These are phyloP conservation scores for Eilema caniola DNA, from an alignment of 2,888 invertebrate species.

Conservation along the genomic window DNA sequence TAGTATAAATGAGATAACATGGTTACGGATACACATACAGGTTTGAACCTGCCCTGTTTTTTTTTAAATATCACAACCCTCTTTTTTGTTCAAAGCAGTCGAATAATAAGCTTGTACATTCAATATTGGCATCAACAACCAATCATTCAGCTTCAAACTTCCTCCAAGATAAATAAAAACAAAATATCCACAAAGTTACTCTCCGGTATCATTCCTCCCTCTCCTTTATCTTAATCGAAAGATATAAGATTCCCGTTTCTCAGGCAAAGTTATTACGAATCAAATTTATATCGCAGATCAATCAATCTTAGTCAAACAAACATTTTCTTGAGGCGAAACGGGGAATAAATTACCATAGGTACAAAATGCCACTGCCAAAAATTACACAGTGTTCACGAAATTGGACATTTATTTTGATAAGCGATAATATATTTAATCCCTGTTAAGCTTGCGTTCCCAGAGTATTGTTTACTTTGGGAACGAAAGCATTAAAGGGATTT, in stretches of 20 bases:
- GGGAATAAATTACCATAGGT: slow-evolving; percentile 33
- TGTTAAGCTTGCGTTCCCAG: too few species aligned
- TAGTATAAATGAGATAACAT: too few species aligned
- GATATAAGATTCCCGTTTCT: slow-evolving; percentile 10
- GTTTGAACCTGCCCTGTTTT: too few species aligned
- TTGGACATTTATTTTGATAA: background rate
- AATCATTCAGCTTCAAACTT: background rate
- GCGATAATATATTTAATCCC: background rate
- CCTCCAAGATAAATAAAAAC: slow-evolving; percentile 1
- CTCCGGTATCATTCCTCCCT: background rate
- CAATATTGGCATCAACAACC: background rate
- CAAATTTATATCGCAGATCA: slow-evolving; percentile 37
- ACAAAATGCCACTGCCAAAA: background rate
- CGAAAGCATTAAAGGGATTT: too few species aligned
- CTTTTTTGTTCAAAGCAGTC: background rate
- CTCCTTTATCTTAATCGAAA: slow-evolving; percentile 6
- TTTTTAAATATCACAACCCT: too few species aligned
- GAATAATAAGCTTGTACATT: background rate
- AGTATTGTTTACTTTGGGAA: too few species aligned
- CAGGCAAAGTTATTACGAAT: slow-evolving; percentile 22
- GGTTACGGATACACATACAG: too few species aligned
- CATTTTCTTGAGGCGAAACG: slow-evolving; percentile 18
- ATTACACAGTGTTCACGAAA: background rate
- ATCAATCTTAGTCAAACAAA: slow-evolving; percentile 32
- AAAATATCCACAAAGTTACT: background rate